These are phyloP conservation scores for Calliopum simillimum DNA, from an alignment of 2,888 invertebrate species.

Conservation along the genomic window DNA sequence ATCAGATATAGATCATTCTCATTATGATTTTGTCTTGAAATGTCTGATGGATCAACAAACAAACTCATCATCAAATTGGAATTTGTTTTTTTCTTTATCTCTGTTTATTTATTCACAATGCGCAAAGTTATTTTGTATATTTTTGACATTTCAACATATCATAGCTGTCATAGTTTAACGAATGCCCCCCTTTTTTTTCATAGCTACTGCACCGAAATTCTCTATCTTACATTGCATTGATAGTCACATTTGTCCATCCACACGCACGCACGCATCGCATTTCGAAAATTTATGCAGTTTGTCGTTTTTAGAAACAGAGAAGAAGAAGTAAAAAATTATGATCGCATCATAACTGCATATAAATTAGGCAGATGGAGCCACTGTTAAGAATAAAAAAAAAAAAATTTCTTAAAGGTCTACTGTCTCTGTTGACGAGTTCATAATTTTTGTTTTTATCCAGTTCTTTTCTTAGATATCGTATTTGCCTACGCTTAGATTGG, in stretches of 20 bases:
- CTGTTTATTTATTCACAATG: too few species aligned
- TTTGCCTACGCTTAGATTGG: background rate
- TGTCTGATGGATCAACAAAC: too few species aligned
- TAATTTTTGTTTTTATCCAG: background rate
- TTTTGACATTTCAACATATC: constrained; percentile 5
- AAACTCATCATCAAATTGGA: too few species aligned
- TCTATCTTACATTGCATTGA: background rate
- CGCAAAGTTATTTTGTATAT: constrained; percentile 3
- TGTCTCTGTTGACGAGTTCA: background rate
- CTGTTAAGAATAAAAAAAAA: constrained; percentile 25
- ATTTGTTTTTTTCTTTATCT: too few species aligned
- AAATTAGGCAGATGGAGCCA: constrained; percentile 49
- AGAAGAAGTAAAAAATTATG: constrained; percentile 43
- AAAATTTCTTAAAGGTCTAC: background rate
- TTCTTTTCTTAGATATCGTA: constrained; percentile 4
- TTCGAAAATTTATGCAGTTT: background rate
- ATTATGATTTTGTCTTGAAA: too few species aligned
- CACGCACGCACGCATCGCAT: background rate
- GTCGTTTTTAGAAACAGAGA: constrained; percentile 3
- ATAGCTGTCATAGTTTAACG: background rate
- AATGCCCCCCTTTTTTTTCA: background rate
- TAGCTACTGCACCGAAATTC: background rate
- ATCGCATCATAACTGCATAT: constrained; percentile 54
- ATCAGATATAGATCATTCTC: too few species aligned
- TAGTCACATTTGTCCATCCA: constrained; percentile 5